These are phyloP conservation scores for Cuniculus paca DNA, from an alignment of 2,797 vertebrate genomes.

Conservation along the genomic window DNA sequence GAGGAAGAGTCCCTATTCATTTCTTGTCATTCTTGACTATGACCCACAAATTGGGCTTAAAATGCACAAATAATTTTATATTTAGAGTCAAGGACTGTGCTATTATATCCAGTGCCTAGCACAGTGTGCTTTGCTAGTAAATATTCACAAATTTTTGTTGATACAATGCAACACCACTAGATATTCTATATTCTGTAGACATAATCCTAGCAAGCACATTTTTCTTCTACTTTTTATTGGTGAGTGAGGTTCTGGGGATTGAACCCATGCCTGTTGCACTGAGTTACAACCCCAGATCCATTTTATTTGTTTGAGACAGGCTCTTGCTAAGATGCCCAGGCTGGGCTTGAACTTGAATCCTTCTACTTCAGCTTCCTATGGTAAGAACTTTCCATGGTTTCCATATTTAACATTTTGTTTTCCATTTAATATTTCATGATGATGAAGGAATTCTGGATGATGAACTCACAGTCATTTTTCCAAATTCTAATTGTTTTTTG, in stretches of 20 bases:
- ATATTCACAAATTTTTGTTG: not conserved
- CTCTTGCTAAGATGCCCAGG: not conserved
- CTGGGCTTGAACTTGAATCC: not conserved
- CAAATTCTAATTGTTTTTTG: conserved; percentile 34
- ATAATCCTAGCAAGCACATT: not conserved
- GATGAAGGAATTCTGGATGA: not conserved
- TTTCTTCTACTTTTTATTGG: not conserved
- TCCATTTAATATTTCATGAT: not conserved
- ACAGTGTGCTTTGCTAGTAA: not conserved
- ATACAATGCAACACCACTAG: not conserved
- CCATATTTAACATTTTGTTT: not conserved
- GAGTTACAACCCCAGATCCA: not conserved
- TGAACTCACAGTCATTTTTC: not conserved
- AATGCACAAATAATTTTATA: not conserved
- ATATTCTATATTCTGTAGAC: not conserved
- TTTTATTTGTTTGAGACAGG: not conserved
- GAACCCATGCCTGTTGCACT: not conserved
- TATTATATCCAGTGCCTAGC: not conserved
- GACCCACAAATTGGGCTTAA: not conserved
- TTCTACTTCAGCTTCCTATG: not conserved
- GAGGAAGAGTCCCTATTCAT: not conserved
- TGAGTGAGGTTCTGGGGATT: not conserved
- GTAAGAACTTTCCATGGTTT: not conserved
- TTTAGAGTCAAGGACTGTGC: not conserved
- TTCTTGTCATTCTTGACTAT: not conserved